These are phyloP conservation scores for Aphodius sticticus DNA, from an alignment of 2,888 invertebrate genomes.

Conservation along the genomic window DNA sequence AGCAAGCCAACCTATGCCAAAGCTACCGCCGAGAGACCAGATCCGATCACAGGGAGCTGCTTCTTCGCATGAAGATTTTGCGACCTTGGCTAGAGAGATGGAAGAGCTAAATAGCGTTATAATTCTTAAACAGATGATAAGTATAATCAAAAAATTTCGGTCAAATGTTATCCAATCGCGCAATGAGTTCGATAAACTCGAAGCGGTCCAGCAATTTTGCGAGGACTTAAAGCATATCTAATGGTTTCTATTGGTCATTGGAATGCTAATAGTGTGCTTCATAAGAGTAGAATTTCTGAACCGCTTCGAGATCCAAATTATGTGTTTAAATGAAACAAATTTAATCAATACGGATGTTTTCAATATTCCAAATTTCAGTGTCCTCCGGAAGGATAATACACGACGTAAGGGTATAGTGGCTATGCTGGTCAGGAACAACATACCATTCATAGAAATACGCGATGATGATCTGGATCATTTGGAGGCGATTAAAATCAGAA, in stretches of 20 bases:
- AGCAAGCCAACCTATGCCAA: not conserved
- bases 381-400: conserved; percentile 4
- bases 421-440: not conserved
- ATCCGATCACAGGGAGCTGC: not conserved
- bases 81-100: conserved; percentile 1
- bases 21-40: not conserved
- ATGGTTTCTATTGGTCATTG: conserved; percentile 22
- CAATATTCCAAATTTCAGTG: conserved; percentile 25
- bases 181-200: not conserved
- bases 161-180: not conserved
- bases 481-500: conserved; percentile 33
- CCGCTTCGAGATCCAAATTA: conserved; percentile 33
- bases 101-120: not conserved
- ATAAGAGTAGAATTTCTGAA: conserved; percentile 36
- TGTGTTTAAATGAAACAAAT: conserved; percentile 37
- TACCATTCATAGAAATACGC: conserved; percentile 12
- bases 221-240: not conserved
- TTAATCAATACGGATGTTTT: conserved; percentile 13
- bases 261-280: conserved; percentile 38
- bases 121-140: conserved; percentile 8
- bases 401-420: conserved; percentile 14
- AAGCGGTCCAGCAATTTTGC: conserved; percentile 6
- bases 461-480: conserved; percentile 15
- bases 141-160: conserved; percentile 19
- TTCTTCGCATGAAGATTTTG: conserved; percentile 8